These are phyloP conservation scores for Capreolus pygargus DNA, from an alignment of 2,113 vertebrate species.

Conservation along the genomic window DNA sequence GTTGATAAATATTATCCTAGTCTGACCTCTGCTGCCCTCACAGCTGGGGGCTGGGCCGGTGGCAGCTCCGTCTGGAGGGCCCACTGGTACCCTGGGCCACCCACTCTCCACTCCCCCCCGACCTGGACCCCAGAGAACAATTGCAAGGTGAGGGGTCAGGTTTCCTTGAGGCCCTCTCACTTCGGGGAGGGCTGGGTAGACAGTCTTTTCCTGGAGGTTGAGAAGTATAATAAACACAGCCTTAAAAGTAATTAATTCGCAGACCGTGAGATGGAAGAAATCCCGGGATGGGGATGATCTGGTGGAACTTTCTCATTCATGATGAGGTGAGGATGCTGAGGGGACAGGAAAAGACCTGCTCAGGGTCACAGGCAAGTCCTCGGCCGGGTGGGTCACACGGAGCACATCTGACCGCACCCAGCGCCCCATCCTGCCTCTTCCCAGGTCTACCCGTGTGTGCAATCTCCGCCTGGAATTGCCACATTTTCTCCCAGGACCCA, in stretches of 20 bases:
- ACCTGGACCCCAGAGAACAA: slow-evolving; percentile 44
- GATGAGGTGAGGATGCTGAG: background rate
- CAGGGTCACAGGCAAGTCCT: background rate
- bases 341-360: background rate
- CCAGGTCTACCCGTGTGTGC: background rate
- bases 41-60: background rate
- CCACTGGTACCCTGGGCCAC: slow-evolving; percentile 25
- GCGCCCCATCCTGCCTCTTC: rapidly evolving
- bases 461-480: rapidly evolving
- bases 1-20: slow-evolving; percentile 53
- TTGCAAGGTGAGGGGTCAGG: slow-evolving; percentile 36
- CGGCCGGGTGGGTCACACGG: too few species aligned
- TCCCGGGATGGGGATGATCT: too few species aligned
- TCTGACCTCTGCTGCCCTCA: slow-evolving; percentile 40
- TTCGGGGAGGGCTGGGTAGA: background rate
- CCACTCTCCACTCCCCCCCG: slow-evolving; percentile 54
- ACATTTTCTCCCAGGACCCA: background rate
- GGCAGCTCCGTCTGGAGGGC: background rate
- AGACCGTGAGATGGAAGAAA: background rate
- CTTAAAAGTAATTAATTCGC: background rate
- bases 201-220: background rate
- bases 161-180: background rate
- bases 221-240: background rate
- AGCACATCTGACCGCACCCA: background rate
- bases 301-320: background rate